Evolutionary conservation across 1,140 invertebrate species (phyloP), one percentile per base, ranked within the genome.

Genomic region (Bathynomus jamesi): DNA sequence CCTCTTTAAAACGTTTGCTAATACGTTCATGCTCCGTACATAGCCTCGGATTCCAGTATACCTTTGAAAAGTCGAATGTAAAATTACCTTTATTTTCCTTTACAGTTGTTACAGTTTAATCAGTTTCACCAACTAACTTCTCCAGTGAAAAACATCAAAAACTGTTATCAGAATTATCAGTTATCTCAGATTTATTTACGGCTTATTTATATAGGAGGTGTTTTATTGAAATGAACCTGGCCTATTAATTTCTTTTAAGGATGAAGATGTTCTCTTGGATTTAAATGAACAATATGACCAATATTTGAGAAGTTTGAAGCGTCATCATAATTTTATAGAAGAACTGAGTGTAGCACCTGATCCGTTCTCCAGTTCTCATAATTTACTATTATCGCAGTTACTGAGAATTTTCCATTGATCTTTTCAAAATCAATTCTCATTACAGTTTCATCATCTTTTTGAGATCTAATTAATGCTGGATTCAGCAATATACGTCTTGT

Each of bases 11-110:
- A 30, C 87, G 82, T 61, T 83, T 78, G 0, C 91, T 82, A 70
- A 99, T 88, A 80, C 90, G 85, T 78, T 89, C 86, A 84, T 98
- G 96, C 83, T 99, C 96, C 2, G 91, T 93, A 61, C 85, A 84
- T 21, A 99, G 82, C 71, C 96, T 84, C 5, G 95, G 88, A 84
- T 99, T 99, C 96, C 96, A 99, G 81, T 98, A 99, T 0, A 99
- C 96, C 82, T 90, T 71, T n/a, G 92, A 89, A 84, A 98, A 98
- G 83, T 99, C 95, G 85, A 99, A 91, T 78, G 91, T 85, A 83
- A 93, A 99, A 0, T 79, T 83, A 78, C 88, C 89, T 7, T 86
- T 85, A 82, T 95, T 91, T 84, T 99, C 95, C 83, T 90, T 95
- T 0, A 92, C 87, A 70, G 85, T 85, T 0, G 92, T 90, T 27